Evolutionary conservation across 2,888 invertebrate genomes (phyloP).

Genomic region (Leucozona laternaria): DNA sequence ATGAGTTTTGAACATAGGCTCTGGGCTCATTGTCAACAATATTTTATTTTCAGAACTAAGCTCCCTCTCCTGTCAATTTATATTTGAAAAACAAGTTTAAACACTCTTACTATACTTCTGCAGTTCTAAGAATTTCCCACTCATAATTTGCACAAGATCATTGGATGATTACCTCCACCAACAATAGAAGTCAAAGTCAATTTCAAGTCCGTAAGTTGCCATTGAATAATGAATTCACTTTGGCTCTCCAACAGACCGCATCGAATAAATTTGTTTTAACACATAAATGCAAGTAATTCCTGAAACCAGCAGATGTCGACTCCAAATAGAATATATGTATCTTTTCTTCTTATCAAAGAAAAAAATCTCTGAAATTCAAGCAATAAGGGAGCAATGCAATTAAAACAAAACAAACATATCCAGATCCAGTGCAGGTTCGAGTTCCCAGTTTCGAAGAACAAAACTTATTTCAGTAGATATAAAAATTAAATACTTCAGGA

Average conservation of each 20-base stretch:
- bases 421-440: not conserved
- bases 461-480: conserved; percentile 3
- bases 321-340: conserved; percentile 23
- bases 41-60: too few species aligned
- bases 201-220: conserved; percentile 45
- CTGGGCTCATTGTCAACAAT: too few species aligned
- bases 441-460: conserved; percentile 16
- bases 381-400: conserved; percentile 48
- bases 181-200: conserved; percentile 39
- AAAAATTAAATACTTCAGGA: conserved; percentile 43
- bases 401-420: conserved; percentile 1
- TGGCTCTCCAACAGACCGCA: conserved; percentile 62
- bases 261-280: conserved; percentile 57
- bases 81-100: too few species aligned
- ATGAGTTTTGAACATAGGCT: too few species aligned
- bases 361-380: conserved; percentile 43
- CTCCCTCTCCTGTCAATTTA: too few species aligned
- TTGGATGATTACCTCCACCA: not conserved
- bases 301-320: conserved; percentile 60
- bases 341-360: conserved; percentile 46
- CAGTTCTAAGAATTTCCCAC: not conserved
- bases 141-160: not conserved
- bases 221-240: conserved; percentile 60
- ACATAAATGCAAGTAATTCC: not conserved
- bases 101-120: too few species aligned